phyloP scores from a whole-genome alignment of 2,888 invertebrate species.

The Exocentrus adspersus region DNA sequence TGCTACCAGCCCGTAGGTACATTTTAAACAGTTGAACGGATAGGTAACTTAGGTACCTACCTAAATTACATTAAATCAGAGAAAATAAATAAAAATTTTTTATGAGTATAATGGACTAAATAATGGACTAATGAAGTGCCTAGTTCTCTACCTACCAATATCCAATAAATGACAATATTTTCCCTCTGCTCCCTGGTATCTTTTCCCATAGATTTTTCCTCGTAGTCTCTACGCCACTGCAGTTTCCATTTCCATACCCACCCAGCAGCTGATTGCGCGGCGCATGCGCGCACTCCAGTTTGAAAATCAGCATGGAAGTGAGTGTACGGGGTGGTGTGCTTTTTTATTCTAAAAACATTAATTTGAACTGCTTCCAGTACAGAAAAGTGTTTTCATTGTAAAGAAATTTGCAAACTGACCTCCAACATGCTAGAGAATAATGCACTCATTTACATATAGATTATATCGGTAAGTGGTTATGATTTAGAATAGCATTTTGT shows the following conservation, averaged over 20 bases:
- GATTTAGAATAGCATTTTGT: slow-evolving; percentile 39
- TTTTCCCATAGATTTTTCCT: too few relatives aligned
- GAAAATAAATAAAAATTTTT: too few relatives aligned
- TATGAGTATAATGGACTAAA: too few relatives aligned
- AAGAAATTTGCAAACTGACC: slow-evolving; percentile 9
- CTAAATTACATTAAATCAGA: too few relatives aligned
- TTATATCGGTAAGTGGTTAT: slow-evolving; percentile 40
- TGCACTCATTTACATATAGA: slow-evolving; percentile 25
- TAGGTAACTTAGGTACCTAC: too few relatives aligned
- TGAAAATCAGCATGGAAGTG: slow-evolving; percentile 60
- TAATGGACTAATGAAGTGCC: too few relatives aligned
- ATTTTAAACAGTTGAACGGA: too few relatives aligned
- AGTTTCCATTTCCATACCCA: slow-evolving; percentile 27
- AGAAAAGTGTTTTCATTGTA: slow-evolving; percentile 31
- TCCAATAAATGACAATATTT: too few relatives aligned
- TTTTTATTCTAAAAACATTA: slow-evolving; percentile 49
- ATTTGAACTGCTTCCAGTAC: slow-evolving; percentile 38
- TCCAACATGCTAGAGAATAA: slow-evolving; percentile 12
- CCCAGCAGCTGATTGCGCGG: slow-evolving; percentile 43
- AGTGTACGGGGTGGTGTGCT: slow-evolving; percentile 58
- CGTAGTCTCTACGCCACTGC: too few relatives aligned
- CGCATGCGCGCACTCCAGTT: slow-evolving; percentile 59
- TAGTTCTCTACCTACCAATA: too few relatives aligned
- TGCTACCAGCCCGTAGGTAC: too few relatives aligned
- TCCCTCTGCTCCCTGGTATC: too few relatives aligned